Evolutionary conservation across 2,113 vertebrate genomes (phyloP).

Genomic region (Capra hircus): DNA sequence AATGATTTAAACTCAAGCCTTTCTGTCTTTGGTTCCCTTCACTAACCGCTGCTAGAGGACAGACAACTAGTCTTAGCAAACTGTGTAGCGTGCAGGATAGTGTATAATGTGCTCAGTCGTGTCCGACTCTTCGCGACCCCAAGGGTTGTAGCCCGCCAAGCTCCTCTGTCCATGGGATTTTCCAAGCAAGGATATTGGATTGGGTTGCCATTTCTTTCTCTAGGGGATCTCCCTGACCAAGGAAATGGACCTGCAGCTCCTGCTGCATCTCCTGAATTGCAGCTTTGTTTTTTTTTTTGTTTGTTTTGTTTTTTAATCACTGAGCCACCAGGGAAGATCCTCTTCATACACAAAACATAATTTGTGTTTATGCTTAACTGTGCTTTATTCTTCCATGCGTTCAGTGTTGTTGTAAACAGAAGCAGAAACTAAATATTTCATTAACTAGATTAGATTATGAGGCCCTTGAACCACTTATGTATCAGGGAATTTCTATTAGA

Average conservation of each 20-base stretch:
- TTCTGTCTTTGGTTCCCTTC: background rate
- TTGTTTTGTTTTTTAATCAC: background rate
- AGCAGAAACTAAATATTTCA: background rate
- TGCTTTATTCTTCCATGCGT: background rate
- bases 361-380: background rate
- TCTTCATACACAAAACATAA: background rate
- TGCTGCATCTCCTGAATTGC: background rate
- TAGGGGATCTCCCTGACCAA: background rate
- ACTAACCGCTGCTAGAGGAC: background rate
- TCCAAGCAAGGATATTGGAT: background rate
- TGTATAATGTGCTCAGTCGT: background rate
- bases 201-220: background rate
- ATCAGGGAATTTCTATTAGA: background rate
- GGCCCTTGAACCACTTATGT: background rate
- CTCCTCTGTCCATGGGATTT: background rate
- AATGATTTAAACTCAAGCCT: background rate
- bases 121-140: background rate
- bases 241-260: background rate
- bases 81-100: background rate
- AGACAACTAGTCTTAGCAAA: background rate
- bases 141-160: background rate
- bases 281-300: background rate
- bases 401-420: constrained; percentile 5
- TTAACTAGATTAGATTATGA: background rate
- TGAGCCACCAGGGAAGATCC: background rate